Evolutionary conservation across 2,113 vertebrate species (phyloP).

Genomic region (Calyptomena viridis): DNA sequence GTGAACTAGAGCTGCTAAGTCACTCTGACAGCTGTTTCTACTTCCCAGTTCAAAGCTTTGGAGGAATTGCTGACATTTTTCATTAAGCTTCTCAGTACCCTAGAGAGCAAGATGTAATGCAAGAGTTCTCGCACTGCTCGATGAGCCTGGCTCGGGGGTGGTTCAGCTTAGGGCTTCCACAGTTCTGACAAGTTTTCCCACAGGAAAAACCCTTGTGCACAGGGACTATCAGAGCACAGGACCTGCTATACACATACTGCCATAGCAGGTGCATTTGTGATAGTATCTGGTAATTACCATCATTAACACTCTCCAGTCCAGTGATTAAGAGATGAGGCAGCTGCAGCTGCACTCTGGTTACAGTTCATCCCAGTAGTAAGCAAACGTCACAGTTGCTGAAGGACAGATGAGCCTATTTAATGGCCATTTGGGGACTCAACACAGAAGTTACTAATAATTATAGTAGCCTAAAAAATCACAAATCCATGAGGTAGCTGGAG

Average conservation of each 20-base stretch:
- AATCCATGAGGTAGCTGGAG: background rate
- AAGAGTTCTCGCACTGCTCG: background rate
- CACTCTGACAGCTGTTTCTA: background rate
- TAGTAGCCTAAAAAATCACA: background rate
- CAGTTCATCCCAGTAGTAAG: background rate
- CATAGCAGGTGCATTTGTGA: background rate
- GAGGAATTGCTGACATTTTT: constrained; percentile 8
- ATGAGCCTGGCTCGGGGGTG: background rate
- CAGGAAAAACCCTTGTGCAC: background rate
- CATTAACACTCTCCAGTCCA: background rate
- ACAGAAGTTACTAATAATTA: background rate
- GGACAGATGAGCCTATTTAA: background rate
- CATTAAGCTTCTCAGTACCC: background rate
- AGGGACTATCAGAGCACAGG: background rate
- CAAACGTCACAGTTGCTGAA: background rate
- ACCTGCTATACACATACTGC: background rate
- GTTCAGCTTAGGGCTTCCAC: background rate
- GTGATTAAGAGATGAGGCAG: background rate
- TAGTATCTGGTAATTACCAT: background rate
- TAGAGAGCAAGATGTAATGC: background rate
- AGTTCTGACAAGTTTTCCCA: background rate
- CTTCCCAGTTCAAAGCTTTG: background rate
- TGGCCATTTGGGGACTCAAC: background rate
- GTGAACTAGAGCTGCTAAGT: background rate
- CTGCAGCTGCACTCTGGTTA: background rate